phyloP scores from a whole-genome alignment of 2,888 invertebrate genomes.

The Junonia oenone region DNA sequence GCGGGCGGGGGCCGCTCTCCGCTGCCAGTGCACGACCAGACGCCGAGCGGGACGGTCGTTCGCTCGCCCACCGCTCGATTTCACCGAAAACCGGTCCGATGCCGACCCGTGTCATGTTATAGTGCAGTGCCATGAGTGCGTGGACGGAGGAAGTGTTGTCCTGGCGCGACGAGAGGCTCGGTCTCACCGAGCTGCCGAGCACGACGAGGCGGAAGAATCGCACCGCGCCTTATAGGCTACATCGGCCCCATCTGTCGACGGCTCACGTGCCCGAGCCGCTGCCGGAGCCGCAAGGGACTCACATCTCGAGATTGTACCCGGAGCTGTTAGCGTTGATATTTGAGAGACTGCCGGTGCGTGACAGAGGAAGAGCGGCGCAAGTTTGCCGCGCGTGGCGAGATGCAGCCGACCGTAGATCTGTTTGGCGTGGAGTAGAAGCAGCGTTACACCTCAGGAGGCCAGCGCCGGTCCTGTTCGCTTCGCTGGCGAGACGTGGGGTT shows the following conservation, averaged over 20 bases:
- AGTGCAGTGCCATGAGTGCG: constrained; percentile 73
- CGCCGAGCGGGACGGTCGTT: constrained; percentile 48
- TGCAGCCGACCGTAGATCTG: constrained; percentile 93
- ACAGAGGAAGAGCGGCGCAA: constrained; percentile 93
- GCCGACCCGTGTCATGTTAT: constrained; percentile 59
- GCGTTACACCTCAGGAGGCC: constrained; percentile 91
- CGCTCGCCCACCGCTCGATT: constrained; percentile 27
- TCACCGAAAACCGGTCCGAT: constrained; percentile 67
- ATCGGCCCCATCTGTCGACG: constrained; percentile 81
- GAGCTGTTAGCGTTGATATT: constrained; percentile 96
- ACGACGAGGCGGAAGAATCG: constrained; percentile 74
- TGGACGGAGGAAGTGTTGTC: constrained; percentile 74
- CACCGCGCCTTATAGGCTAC: constrained; percentile 83
- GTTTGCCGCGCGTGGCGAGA: constrained; percentile 94
- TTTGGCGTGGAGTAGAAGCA: constrained; percentile 96
- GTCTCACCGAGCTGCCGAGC: constrained; percentile 69
- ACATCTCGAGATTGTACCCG: constrained; percentile 93
- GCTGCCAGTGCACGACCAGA: constrained; percentile 65
- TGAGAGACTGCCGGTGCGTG: constrained; percentile 91
- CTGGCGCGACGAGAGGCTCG: constrained; percentile 70
- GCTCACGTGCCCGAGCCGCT: constrained; percentile 69
- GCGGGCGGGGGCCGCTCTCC: constrained; percentile 44
- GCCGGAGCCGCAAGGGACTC: constrained; percentile 80
- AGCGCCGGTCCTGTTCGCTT: constrained; percentile 90
- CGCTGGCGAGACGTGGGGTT: constrained; percentile 92